Evolutionary conservation across 1,140 invertebrate genomes (phyloP).

Genomic region (Drosophila ananassae): DNA sequence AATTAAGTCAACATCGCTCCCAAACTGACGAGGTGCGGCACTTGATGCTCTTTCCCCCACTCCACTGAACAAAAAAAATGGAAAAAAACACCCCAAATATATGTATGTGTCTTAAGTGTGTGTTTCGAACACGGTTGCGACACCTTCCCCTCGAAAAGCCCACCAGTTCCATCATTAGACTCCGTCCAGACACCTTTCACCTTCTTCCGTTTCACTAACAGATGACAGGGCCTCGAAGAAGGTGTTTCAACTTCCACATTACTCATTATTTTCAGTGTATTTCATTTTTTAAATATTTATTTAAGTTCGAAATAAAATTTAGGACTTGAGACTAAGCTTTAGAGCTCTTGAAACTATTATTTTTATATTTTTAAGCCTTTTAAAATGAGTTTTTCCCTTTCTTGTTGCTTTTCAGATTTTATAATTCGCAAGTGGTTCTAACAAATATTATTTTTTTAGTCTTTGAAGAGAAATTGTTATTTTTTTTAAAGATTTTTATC

Average conservation of each 20-base stretch:
- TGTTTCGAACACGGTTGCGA: conserved; percentile 7
- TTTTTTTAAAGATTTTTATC: no score
- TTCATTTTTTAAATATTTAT: conserved; percentile 15
- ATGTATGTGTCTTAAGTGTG: neutral
- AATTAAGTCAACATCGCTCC: conserved; percentile 1
- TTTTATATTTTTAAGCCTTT: no score
- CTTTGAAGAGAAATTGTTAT: no score
- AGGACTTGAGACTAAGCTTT: neutral
- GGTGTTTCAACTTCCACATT: neutral
- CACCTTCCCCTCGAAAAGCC: conserved; percentile 4
- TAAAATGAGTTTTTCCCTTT: no score
- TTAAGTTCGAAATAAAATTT: neutral
- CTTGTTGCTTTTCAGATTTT: no score
- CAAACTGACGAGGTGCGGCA: conserved; percentile 40
- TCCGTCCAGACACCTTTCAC: conserved; percentile 60
- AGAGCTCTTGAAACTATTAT: no score
- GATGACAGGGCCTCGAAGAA: neutral
- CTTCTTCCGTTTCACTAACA: conserved; percentile 28
- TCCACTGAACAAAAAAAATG: neutral
- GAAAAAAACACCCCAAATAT: conserved; percentile 10
- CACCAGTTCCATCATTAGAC: conserved; percentile 21
- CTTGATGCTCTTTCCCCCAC: conserved; percentile 26
- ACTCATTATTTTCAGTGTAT: conserved; percentile 5
- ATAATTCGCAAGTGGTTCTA: no score
- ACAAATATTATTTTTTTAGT: no score